Evolutionary conservation across 2,113 vertebrate genomes (phyloP).

Genomic region (Mormyrus iriodes): DNA sequence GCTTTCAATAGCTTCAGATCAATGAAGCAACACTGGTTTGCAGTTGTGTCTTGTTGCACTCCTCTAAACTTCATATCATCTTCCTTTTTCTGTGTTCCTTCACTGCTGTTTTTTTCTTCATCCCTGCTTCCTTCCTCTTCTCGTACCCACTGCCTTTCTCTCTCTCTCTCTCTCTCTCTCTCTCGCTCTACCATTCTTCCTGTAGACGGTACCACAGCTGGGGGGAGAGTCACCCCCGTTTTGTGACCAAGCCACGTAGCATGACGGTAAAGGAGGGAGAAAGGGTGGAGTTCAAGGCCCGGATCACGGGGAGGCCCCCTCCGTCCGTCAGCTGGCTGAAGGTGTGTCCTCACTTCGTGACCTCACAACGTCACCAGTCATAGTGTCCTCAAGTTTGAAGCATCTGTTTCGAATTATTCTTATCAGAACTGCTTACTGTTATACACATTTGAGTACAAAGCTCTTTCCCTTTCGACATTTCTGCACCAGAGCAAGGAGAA

Average conservation of each 20-base stretch:
- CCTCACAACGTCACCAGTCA: background rate
- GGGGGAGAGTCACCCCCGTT: conserved; percentile 27
- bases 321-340: conserved; percentile 26
- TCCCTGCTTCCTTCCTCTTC: background rate
- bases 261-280: conserved; percentile 16
- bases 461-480: background rate
- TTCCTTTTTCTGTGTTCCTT: background rate
- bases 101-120: background rate
- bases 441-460: background rate
- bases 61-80: background rate
- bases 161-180: background rate
- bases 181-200: background rate
- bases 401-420: background rate
- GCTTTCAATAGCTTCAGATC: background rate
- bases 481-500: background rate
- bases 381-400: background rate
- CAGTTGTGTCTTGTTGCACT: background rate
- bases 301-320: conserved; percentile 21
- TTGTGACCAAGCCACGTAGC: conserved; percentile 21
- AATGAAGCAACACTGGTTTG: background rate
- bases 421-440: background rate
- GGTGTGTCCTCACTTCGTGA: background rate
- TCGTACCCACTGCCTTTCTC: background rate
- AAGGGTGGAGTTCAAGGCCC: conserved; percentile 9
- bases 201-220: conserved; percentile 23